Evolutionary conservation across 2,113 vertebrate genomes (phyloP), one percentile per base, ranked within the genome.

Genomic region (Emberiza fucata): DNA sequence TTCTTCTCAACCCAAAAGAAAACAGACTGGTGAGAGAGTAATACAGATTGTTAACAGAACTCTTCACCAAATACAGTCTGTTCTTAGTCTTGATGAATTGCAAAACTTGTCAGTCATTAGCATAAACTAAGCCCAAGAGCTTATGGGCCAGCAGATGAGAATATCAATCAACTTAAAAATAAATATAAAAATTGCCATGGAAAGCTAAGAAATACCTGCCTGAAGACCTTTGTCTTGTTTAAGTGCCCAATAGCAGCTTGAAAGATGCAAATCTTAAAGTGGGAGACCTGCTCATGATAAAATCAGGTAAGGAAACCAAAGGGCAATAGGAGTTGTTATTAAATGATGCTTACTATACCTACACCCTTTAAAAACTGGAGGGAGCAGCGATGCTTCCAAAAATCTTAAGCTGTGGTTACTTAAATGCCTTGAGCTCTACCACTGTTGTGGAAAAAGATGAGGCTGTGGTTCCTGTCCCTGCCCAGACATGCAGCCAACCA

Each of bases 91-190:
- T 85, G 73, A 85, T 80, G 94, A 92, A 76, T 82, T 94, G 59
- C 39, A 90, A 94, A 91, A 82, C 54, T 92, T 91, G 78, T 94
- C 93, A 94, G 70, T 91, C 81, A 94, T 87, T 85, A 96, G 59
- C 84, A 89, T 91, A 90, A 95, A 91, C 81, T 82, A 95, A 94
- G 3, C 81, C 48, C 81, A 81, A 40, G 86, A 94, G 42, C 17
- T 95, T 91, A 91, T 35, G 84, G 70, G 18, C 86, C 42, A 80
- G 59, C 45, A 92, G 70, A 92, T 73, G 44, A 91, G 54, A 94
- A 91, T 95, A 87, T 76, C 57, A 92, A 94, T 89, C 78, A 94
- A n/a, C 37, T 66, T 76, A n/a, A 91, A 91, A 92, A 92, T 95
- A 94, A 91, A 85, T 73, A 64, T 81, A 64, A 28, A 91, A 89